Percentiles rank a stretch among this genome's conserved stretches.
Evolutionary conservation across 1,140 invertebrate species (phyloP).

Genomic region (Leptinotarsa texana): DNA sequence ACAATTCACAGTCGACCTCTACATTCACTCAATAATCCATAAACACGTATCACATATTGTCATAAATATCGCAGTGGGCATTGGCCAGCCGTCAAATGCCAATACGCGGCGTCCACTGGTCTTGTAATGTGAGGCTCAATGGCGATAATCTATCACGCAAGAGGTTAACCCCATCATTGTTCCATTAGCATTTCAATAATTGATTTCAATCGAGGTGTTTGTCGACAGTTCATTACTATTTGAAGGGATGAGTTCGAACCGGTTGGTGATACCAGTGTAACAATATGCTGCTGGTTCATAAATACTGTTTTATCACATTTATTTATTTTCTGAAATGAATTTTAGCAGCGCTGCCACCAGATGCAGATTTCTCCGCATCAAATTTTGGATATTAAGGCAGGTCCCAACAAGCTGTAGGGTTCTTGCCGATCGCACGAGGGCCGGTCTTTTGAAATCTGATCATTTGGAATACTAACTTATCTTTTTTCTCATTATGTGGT

Average conservation of each 20-base stretch:
- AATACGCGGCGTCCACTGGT: not conserved
- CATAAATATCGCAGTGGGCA: not conserved
- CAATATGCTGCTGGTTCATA: too few species aligned
- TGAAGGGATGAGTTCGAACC: too few species aligned
- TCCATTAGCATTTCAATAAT: not conserved
- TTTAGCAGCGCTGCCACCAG: too few species aligned
- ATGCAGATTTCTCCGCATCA: too few species aligned
- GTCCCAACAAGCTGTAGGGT: too few species aligned
- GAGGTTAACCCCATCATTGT: not conserved
- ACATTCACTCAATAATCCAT: constrained; percentile 3
- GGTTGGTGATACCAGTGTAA: not conserved
- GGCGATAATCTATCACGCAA: constrained; percentile 5
- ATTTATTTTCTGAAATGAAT: too few species aligned
- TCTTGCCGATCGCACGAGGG: too few species aligned
- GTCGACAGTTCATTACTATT: not conserved
- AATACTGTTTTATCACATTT: too few species aligned
- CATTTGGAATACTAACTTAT: too few species aligned
- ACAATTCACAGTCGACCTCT: constrained; percentile 3
- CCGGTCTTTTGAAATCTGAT: too few species aligned
- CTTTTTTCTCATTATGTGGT: too few species aligned
- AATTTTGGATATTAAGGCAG: too few species aligned
- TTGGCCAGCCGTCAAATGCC: constrained; percentile 1
- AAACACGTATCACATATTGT: not conserved
- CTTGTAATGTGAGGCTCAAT: not conserved
- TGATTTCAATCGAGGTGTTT: not conserved